Evolutionary conservation across 2,797 vertebrate genomes (phyloP).

Genomic region (Fundulus diaphanus): DNA sequence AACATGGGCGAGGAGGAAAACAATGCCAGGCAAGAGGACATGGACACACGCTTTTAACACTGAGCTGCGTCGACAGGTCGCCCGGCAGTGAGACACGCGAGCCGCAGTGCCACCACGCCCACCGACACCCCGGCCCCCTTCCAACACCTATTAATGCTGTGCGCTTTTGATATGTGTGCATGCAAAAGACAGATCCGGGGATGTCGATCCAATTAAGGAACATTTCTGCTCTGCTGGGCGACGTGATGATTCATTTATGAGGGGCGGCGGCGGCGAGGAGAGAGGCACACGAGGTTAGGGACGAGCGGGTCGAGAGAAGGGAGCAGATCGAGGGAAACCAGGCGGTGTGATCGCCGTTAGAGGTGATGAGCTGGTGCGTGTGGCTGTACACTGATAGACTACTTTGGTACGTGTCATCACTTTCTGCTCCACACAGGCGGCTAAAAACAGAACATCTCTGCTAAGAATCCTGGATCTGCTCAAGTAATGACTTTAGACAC

Average conservation of each 20-base stretch:
- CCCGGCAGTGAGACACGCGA: constrained; percentile 64
- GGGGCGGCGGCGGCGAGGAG: constrained; percentile 55
- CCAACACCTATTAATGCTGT: constrained; percentile 49
- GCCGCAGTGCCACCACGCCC: constrained; percentile 6
- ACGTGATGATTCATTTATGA: constrained; percentile 80
- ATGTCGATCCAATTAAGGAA: constrained; percentile 76
- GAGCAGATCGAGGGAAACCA: constrained; percentile 55
- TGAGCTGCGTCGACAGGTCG: constrained; percentile 67
- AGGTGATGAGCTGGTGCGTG: constrained; percentile 48
- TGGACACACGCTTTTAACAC: constrained; percentile 56
- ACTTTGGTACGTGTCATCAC: constrained; percentile 62
- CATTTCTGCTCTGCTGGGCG: constrained; percentile 78
- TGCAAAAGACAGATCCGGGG: constrained; percentile 57
- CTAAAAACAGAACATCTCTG: constrained; percentile 56
- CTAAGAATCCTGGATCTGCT: constrained; percentile 44
- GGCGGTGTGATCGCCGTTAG: constrained; percentile 43
- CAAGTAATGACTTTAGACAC: constrained; percentile 20
- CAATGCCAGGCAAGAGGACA: constrained; percentile 50
- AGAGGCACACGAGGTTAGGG: constrained; percentile 59
- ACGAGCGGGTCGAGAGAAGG: constrained; percentile 38
- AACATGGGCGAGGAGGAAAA: constrained; percentile 63
- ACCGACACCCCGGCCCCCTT: neutral
- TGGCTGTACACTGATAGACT: constrained; percentile 51
- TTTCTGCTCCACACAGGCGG: constrained; percentile 47
- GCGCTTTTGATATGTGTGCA: constrained; percentile 44